Percentiles rank a stretch among this genome's conserved stretches.
phyloP scores from a whole-genome alignment of 1,140 invertebrate species.

The Cyrtorhinus lividipennis region DNA sequence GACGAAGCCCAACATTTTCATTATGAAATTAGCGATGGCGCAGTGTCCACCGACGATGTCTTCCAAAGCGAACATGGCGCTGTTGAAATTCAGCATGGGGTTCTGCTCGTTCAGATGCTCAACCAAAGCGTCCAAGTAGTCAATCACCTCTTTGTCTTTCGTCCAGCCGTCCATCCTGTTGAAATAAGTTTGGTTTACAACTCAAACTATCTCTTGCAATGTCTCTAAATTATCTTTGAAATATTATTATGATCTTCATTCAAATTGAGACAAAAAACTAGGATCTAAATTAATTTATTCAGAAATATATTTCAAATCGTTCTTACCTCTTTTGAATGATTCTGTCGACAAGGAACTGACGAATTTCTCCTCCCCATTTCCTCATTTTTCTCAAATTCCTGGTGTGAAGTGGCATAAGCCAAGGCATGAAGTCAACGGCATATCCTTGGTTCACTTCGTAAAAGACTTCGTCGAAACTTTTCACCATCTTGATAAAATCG shows the following conservation, averaged over 20 bases:
- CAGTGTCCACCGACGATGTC: conserved; percentile 78
- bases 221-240: too few relatives aligned
- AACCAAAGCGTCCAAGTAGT: conserved; percentile 60
- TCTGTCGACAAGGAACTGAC: conserved; percentile 55
- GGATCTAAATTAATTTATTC: too few relatives aligned
- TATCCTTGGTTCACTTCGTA: conserved; percentile 82
- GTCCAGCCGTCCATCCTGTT: conserved; percentile 34
- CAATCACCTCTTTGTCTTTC: conserved; percentile 27
- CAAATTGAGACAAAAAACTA: too few relatives aligned
- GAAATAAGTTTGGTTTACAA: too few relatives aligned
- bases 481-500: conserved; percentile 48
- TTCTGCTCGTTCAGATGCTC: conserved; percentile 46
- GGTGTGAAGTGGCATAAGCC: conserved; percentile 54
- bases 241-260: too few relatives aligned
- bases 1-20: conserved; percentile 55
- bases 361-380: conserved; percentile 49
- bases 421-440: conserved; percentile 75
- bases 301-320: too few relatives aligned
- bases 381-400: conserved; percentile 51
- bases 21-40: conserved; percentile 60
- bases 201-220: too few relatives aligned
- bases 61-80: conserved; percentile 50
- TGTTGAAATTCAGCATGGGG: conserved; percentile 39
- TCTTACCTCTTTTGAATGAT: conserved; percentile 56
- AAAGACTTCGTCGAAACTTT: conserved; percentile 71